These are phyloP conservation scores for Epizoanthus fatuus DNA, from an alignment of 92 coral and sea anemone species.

Conservation along the genomic window DNA sequence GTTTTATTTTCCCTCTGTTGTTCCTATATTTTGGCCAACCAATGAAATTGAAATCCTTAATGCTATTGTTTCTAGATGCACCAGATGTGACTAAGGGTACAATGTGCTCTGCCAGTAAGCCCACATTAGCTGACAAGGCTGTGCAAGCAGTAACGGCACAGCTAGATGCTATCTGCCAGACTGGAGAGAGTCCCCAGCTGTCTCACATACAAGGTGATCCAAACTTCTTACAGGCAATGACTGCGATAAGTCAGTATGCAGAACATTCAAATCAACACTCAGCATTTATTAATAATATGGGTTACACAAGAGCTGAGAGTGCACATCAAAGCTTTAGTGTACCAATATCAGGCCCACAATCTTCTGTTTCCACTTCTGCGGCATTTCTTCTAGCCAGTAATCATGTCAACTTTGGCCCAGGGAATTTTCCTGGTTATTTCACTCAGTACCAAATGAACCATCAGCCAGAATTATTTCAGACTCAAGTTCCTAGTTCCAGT, in stretches of 20 bases:
- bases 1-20: background rate
- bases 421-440: background rate
- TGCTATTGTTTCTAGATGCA: conserved; percentile 38
- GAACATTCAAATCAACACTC: conserved; percentile 21
- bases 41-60: background rate
- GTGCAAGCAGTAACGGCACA: conserved; percentile 53
- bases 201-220: conserved; percentile 3
- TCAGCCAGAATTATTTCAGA: background rate
- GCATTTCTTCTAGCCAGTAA: conserved; percentile 2
- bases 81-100: conserved; percentile 55
- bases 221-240: conserved; percentile 18
- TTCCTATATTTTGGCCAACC: background rate
- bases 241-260: conserved; percentile 33
- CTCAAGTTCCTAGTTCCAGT: background rate
- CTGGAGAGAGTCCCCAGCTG: conserved; percentile 21
- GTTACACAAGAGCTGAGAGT: background rate
- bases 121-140: conserved; percentile 17
- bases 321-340: background rate
- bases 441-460: conserved; percentile 24
- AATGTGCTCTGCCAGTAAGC: background rate
- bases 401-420: conserved; percentile 13
- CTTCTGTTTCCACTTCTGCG: background rate
- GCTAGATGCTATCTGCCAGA: conserved; percentile 51
- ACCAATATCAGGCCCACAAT: conserved; percentile 2
- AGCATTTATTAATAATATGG: conserved; percentile 2